Evolutionary conservation across 2,113 vertebrate genomes (phyloP).

Genomic region (Muscicapa adusta): DNA sequence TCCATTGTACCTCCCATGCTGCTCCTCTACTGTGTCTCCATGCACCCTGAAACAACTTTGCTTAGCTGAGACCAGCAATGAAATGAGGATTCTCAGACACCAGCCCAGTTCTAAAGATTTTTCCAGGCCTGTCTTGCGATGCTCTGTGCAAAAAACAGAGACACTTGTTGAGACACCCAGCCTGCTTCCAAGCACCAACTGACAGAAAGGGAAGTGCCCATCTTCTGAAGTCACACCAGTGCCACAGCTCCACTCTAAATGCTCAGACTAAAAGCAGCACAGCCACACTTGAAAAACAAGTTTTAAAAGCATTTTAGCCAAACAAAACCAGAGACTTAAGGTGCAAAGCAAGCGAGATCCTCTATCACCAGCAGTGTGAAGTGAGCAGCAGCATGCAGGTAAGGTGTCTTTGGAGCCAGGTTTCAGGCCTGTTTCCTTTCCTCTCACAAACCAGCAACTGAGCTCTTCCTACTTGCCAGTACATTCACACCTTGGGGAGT

Average conservation of each 20-base stretch:
- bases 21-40: not conserved
- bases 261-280: not conserved
- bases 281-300: not conserved
- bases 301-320: not conserved
- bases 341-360: constrained; percentile 23
- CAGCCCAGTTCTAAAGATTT: not conserved
- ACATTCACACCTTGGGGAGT: not conserved
- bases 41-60: not conserved
- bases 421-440: not conserved
- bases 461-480: not conserved
- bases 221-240: not conserved
- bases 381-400: constrained; percentile 9
- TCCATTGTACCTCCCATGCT: not conserved
- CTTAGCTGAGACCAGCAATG: not conserved
- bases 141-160: not conserved
- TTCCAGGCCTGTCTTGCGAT: not conserved
- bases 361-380: not conserved
- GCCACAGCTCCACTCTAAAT: not conserved
- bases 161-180: not conserved
- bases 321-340: constrained; percentile 4
- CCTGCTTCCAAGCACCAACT: not conserved
- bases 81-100: not conserved
- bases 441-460: not conserved
- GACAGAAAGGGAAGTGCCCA: not conserved
- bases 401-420: not conserved